phyloP scores from a whole-genome alignment of 2,888 invertebrate genomes.

The Latrodectus elegans region DNA sequence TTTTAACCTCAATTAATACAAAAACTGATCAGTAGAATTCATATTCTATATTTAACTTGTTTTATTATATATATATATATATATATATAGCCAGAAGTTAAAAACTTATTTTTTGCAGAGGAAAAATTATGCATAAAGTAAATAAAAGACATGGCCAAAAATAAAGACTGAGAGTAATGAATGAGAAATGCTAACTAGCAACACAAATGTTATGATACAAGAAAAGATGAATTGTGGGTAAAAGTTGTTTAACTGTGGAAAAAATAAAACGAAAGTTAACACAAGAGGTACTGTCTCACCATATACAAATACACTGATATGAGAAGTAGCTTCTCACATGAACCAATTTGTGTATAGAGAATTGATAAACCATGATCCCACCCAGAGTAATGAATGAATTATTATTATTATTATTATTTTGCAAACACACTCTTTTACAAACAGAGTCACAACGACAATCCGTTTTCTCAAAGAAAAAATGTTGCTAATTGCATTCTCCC shows the following conservation, averaged over 20 bases:
- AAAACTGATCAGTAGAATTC: too few relatives aligned
- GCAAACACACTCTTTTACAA: slow-evolving; percentile 12
- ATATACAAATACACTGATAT: slow-evolving; percentile 47
- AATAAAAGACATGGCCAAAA: not conserved
- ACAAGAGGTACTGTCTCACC: slow-evolving; percentile 45
- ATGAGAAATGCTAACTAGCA: slow-evolving; percentile 52
- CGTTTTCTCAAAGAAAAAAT: not conserved
- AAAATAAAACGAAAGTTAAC: slow-evolving; percentile 31
- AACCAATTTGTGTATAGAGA: slow-evolving; percentile 49
- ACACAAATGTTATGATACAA: slow-evolving; percentile 65
- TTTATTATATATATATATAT: too few relatives aligned
- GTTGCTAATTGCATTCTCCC: slow-evolving; percentile 20
- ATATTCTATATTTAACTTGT: too few relatives aligned
- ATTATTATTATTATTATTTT: not conserved
- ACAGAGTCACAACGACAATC: not conserved
- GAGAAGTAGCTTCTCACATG: slow-evolving; percentile 36
- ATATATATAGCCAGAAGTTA: too few relatives aligned
- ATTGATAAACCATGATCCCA: slow-evolving; percentile 55
- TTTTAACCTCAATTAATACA: too few relatives aligned
- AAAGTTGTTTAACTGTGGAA: slow-evolving; percentile 4
- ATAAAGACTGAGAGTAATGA: not conserved
- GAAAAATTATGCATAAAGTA: not conserved
- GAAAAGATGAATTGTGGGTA: slow-evolving; percentile 31
- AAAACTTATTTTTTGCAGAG: too few relatives aligned
- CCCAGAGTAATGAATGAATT: slow-evolving; percentile 48